Base-by-base conservation (phyloP, 2,113 vertebrate species). In the Falco punctatus region DNA sequence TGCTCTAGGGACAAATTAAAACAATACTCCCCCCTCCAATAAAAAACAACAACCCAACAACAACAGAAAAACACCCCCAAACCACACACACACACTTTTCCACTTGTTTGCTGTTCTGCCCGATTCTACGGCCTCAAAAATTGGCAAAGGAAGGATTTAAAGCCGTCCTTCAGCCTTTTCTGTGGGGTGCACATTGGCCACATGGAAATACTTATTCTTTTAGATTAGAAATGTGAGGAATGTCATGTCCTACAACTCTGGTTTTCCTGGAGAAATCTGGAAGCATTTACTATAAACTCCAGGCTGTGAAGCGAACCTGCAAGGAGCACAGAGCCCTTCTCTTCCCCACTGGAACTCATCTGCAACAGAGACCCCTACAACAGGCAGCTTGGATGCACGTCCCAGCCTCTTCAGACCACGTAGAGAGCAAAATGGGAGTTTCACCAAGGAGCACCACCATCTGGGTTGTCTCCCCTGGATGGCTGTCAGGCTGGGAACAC, bases 321-420 rank as follows among this genome's bases (percentile, higher is more conserved):
- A 10, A 35, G 40, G 28, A 4, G 1, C 13, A 23, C 13, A 73
- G n/a, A 55, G 21, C 28, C 40, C 44, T 28, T 12, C 21, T 44
- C 42, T 35, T 82, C 20, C 51, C 21, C 18, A 10, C 0, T 8
- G 62, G 8, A 38, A 15, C 26, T 38, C 27, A 0, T 2, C 3
- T 44, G 26, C 62, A 32, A 6, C 0, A 1, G 13, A 42, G 9
- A 64, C 4, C 33, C 18, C 11, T 9, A 30, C 49, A 28, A 5
- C 12, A 13, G 15, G 40, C 26, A 42, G 27, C 71, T n/a, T 2
- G 0, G 46, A 15, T 11, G 11, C 35, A 27, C 0, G 0, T 35
- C 58, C 10, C 0, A 2, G 17, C 38, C 49, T 42, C 70, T 49
- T 9, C 3, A 27, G 20, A 30, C 0, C 0, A n/a, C 1, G 8